Percentiles rank a stretch among this genome's conserved stretches.
Evolutionary conservation across 2,888 invertebrate species (phyloP).

Genomic region (Theodoxus fluviatilis): DNA sequence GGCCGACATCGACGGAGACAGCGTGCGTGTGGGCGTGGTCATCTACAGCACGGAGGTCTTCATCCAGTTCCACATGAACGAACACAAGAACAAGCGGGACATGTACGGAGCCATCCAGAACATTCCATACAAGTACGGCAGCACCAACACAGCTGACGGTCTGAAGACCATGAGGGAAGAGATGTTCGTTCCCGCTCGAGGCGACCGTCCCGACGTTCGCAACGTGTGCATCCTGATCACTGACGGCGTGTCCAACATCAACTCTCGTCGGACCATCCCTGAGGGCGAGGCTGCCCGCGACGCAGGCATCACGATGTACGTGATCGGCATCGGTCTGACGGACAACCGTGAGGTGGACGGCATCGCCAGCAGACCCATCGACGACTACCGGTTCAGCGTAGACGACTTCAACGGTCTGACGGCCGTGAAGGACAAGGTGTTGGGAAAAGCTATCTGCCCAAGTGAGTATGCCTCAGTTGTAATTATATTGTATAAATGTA

Average conservation of each 20-base stretch:
- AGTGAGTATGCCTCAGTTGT: no score
- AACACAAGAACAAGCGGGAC: slow-evolving; percentile 30
- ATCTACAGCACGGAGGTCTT: slow-evolving; percentile 42
- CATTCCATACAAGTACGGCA: slow-evolving; percentile 40
- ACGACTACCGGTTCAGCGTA: slow-evolving; percentile 37
- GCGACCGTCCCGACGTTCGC: slow-evolving; percentile 43
- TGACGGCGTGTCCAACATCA: slow-evolving; percentile 52
- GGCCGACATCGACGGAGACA: slow-evolving; percentile 44
- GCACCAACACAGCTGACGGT: slow-evolving; percentile 50
- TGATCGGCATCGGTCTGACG: slow-evolving; percentile 41
- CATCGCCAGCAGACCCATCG: slow-evolving; percentile 38
- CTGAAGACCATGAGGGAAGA: slow-evolving; percentile 39
- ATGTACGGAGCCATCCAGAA: slow-evolving; percentile 37
- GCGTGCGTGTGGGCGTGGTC: slow-evolving; percentile 52
- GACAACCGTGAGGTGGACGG: slow-evolving; percentile 41
- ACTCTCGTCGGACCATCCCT: slow-evolving; percentile 44
- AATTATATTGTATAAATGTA: no score
- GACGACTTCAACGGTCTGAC: slow-evolving; percentile 39
- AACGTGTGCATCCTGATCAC: slow-evolving; percentile 49
- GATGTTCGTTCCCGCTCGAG: slow-evolving; percentile 42
- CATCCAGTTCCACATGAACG: slow-evolving; percentile 42
- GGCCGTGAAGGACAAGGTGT: slow-evolving; percentile 39
- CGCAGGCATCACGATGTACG: slow-evolving; percentile 39
- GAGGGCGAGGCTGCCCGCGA: slow-evolving; percentile 39
- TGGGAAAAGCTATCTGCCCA: no score